phyloP scores from a whole-genome alignment of 2,888 invertebrate species.

The Eupeodes luniger region DNA sequence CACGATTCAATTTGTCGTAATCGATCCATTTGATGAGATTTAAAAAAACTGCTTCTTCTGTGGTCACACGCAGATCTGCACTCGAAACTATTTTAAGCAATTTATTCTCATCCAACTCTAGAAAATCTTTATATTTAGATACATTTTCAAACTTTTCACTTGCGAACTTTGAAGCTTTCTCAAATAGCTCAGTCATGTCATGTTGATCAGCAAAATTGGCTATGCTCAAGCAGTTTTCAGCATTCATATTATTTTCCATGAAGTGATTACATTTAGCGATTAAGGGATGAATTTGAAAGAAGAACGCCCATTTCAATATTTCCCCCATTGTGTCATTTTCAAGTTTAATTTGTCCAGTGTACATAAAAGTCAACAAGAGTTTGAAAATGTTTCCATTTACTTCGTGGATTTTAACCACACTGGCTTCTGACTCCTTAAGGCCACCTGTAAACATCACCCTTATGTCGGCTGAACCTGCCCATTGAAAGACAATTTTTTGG shows the following conservation, averaged over 20 bases:
- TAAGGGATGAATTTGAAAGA: too few species aligned
- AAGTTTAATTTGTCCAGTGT: slow-evolving; percentile 29
- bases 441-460: slow-evolving; percentile 24
- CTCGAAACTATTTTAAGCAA: neutral
- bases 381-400: neutral
- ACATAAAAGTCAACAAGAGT: too few species aligned
- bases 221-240: neutral
- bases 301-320: neutral
- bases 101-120: neutral
- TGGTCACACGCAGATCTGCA: neutral
- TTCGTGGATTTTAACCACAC: slow-evolving; percentile 1
- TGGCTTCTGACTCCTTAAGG: neutral
- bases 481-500: too few species aligned
- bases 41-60: neutral
- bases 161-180: neutral
- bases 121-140: neutral
- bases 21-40: neutral
- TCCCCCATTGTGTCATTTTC: neutral
- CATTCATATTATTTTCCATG: neutral
- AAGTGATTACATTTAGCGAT: neutral
- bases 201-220: neutral
- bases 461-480: too few species aligned
- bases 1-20: neutral
- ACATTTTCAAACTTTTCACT: neutral
- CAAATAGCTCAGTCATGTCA: neutral